Base-by-base conservation (phyloP, 2,797 vertebrate genomes). In the Hippoglossus hippoglossus region DNA sequence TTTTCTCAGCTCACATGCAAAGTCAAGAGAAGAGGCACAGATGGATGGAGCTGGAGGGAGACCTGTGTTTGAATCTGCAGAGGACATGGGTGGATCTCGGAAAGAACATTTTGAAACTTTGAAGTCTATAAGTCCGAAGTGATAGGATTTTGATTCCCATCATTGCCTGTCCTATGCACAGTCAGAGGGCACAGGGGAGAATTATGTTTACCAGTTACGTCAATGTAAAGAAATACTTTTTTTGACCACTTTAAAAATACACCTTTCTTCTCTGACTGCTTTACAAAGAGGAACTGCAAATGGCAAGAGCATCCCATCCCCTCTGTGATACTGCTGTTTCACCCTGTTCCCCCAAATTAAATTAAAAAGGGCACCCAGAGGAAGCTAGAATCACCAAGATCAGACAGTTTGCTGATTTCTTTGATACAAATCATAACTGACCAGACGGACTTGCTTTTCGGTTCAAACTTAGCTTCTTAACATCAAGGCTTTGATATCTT, bases 1-100 rank as follows among this genome's bases (percentile, higher is more conserved):
- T 90, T 90, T 88, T 86, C 79, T 86, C 70, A 85, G 54, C 80
- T 86, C 82, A 69, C 71, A 73, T 67, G 70, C 67, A 61, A 74
- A 84, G 71, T 80, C 52, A 58, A 86, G 80, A 81, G 75, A 73
- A 90, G 81, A 88, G 75, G 63, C 72, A 77, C 75, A 84, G 82
- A 81, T 80, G 84, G 69, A 75, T 75, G 6, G 21, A 73, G 50
- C 75, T 75, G 56, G 49, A 74, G 69, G 63, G 66, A 65, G 70
- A 71, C 44, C 26, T 56, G 46, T 82, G 55, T 80, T 78, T 85
- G 49, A 70, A 71, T 80, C 62, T 76, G 54, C 26, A 60, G 73
- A 67, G 72, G 63, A 19, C 31, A 31, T 39, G 61, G 44, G 57
- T 25, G 65, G 68, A 67, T 63, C 53, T 73, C 11, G 11, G 60